phyloP scores from a whole-genome alignment of 1,140 invertebrate genomes.

The Aphelinus atriplicis region DNA sequence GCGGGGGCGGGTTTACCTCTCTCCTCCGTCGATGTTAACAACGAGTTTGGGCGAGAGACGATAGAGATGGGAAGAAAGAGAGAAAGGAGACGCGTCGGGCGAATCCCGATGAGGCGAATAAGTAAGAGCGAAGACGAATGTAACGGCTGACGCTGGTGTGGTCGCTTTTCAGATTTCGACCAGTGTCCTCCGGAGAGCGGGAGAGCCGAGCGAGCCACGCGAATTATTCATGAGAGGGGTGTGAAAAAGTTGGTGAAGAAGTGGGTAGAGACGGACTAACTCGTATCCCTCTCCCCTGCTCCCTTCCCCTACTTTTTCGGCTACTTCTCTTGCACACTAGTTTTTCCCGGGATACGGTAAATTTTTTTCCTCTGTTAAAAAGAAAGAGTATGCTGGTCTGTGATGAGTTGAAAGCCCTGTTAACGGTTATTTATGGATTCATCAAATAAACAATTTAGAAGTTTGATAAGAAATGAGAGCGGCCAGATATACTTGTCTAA shows the following conservation, averaged over 20 bases:
- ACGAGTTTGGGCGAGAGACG: too few relatives aligned
- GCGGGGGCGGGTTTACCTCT: background rate
- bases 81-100: background rate
- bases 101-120: slow-evolving; percentile 33
- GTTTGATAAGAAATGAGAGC: too few relatives aligned
- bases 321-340: background rate
- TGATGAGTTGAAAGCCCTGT: too few relatives aligned
- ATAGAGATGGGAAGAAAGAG: background rate
- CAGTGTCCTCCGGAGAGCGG: slow-evolving; percentile 21
- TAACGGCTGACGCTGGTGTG: slow-evolving; percentile 5
- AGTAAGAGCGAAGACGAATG: slow-evolving; percentile 28
- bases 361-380: too few relatives aligned
- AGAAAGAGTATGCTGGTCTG: too few relatives aligned
- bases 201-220: slow-evolving; percentile 21
- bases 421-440: too few relatives aligned
- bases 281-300: background rate
- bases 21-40: too few relatives aligned
- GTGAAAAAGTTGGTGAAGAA: slow-evolving; percentile 15
- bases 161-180: slow-evolving; percentile 35
- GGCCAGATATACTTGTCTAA: too few relatives aligned
- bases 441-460: too few relatives aligned
- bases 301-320: background rate
- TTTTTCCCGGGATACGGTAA: too few relatives aligned
- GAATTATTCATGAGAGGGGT: slow-evolving; percentile 44
- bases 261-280: slow-evolving; percentile 16